These are phyloP conservation scores for Meganola albula DNA, from an alignment of 2,888 invertebrate species.

Conservation along the genomic window DNA sequence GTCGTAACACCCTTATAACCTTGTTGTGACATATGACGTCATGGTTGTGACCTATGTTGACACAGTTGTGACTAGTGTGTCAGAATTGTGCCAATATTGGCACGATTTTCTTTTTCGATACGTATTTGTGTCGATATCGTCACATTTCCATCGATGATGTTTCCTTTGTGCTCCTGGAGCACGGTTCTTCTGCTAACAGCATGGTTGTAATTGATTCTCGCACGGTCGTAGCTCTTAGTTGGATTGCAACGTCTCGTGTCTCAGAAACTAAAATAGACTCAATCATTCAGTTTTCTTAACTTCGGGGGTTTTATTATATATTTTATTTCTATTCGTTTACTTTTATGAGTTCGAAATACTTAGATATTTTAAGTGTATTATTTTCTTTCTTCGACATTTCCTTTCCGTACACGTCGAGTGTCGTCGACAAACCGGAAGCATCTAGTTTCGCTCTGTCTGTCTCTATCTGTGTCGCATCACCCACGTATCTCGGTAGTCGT, in stretches of 20 bases:
- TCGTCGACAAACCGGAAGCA: constrained; percentile 50
- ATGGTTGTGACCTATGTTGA: neutral
- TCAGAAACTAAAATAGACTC: no score
- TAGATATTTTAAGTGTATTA: neutral
- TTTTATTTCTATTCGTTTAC: neutral
- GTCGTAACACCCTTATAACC: neutral
- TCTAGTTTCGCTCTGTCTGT: constrained; percentile 54
- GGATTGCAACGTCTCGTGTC: no score
- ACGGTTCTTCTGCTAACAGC: neutral
- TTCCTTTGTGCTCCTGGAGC: neutral
- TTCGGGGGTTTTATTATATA: neutral
- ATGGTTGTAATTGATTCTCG: neutral
- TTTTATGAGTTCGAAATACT: neutral
- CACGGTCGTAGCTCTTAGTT: neutral
- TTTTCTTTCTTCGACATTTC: neutral
- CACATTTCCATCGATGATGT: neutral
- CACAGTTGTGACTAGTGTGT: neutral
- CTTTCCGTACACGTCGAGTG: constrained; percentile 32
- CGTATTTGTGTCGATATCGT: constrained; percentile 1
- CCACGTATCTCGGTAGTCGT: constrained; percentile 38
- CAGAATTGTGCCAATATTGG: neutral
- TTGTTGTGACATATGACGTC: neutral
- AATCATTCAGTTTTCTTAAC: neutral
- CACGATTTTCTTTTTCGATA: no score
- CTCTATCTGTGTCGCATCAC: constrained; percentile 59